A percentile compares a stretch with the other conserved stretches of the same genome.
Conservation (phyloP, 2,797 vertebrate species). For the Cryptoprocta ferox region DNA sequence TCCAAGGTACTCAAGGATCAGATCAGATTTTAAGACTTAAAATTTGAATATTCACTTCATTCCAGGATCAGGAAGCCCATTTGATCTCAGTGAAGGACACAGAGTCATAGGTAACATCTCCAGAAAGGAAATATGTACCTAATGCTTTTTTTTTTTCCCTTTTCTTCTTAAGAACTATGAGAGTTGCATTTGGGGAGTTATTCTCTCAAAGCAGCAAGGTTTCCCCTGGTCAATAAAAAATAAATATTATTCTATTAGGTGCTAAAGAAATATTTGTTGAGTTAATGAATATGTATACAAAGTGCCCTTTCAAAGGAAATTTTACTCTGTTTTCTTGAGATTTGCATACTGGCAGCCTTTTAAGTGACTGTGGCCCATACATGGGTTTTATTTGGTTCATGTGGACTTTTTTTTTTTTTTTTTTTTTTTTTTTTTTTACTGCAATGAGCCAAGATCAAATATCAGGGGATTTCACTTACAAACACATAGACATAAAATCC, state of each 20-base stretch:
- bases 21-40: background rate
- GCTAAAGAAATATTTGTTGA: constrained; percentile 71
- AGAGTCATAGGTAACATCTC: background rate
- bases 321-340: background rate
- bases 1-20: background rate
- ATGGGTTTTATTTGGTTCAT: background rate
- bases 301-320: constrained; percentile 62
- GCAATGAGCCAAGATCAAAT: background rate
- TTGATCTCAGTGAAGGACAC: background rate
- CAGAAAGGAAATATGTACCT: background rate
- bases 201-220: constrained; percentile 66
- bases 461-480: background rate
- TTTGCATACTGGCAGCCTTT: background rate
- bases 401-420: background rate
- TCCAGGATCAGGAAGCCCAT: background rate
- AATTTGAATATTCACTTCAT: background rate
- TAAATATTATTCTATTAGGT: constrained; percentile 68
- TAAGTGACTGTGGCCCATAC: background rate
- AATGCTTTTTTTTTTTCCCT: background rate
- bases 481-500: background rate
- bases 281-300: constrained; percentile 64
- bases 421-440: background rate
- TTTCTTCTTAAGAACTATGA: constrained; percentile 7
- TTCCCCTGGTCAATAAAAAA: constrained; percentile 55
- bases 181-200: constrained; percentile 50